Base-by-base conservation (phyloP, 2,113 vertebrate genomes). In the Mormoops blainvillei region DNA sequence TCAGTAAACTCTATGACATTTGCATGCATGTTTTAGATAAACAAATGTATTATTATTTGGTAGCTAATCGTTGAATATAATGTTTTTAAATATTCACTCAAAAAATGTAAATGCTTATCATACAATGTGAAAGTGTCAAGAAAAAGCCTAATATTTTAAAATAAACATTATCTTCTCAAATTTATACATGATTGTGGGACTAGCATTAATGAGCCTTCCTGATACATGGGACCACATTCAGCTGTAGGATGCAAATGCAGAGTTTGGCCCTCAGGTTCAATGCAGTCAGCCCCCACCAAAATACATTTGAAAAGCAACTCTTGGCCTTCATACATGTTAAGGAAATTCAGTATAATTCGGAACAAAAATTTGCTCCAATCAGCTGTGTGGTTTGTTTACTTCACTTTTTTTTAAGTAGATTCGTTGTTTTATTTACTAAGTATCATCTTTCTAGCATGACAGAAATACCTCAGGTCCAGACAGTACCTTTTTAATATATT, bases 41-140 rank as follows among this genome's bases (percentile, higher is more conserved):
- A 15, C 12, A 88, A 87, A 77, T 73, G 10, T 89, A 87, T 83
- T 70, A 70, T 81, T 50, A 93, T 41, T 78, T 94, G 83, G 45
- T 50, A 67, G 78, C 77, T 95, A 76, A 73, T 83, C 36, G 9
- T 67, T 97, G 58, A 76, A 67, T 91, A 83, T 48, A 89, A 74
- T 87, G 81, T 82, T 97, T 92, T 92, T 56, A 91, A 92, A 81
- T 95, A 41, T 83, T 96, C 38, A 56, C 91, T 89, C 80, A 95
- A 63, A 91, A 68, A n/a, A 67, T 94, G 26, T 67, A 89, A 93
- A 92, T 86, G n/a, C 38, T 93, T 82, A 67, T 87, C 58, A 83
- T 68, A 82, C 2, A 94, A 87, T 56, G 65, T 93, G 74, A 78
- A 94, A 76, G 15, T 88, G n/a, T 86, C 61, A 61, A 73, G 45